Conservation (phyloP, 2,888 invertebrate genomes). For the Hipparchia semele region DNA sequence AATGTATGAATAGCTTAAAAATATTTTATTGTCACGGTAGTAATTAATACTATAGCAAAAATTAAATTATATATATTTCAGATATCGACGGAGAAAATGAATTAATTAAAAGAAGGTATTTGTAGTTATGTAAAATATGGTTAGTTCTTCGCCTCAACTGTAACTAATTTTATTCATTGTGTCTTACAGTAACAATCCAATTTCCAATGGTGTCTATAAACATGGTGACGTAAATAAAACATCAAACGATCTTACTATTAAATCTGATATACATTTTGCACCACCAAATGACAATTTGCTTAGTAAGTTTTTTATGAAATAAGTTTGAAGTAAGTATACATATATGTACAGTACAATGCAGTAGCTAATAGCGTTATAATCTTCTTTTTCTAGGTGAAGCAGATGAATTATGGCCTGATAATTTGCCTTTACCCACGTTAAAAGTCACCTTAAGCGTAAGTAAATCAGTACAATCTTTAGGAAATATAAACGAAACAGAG, state of each 20-base stretch:
- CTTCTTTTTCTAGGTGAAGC: slow-evolving; percentile 52
- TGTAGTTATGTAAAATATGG: not conserved
- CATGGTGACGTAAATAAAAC: slow-evolving; percentile 1
- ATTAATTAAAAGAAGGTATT: slow-evolving; percentile 3
- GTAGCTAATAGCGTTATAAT: not conserved
- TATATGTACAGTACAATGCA: not conserved
- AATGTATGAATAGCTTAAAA: too few relatives aligned
- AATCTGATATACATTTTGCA: slow-evolving; percentile 45
- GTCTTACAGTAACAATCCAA: not conserved
- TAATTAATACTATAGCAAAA: not conserved
- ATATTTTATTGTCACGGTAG: not conserved
- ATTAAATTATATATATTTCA: not conserved
- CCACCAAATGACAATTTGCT: slow-evolving; percentile 58
- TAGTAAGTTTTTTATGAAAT: slow-evolving; percentile 52
- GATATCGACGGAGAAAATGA: not conserved
- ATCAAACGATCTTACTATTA: slow-evolving; percentile 21
- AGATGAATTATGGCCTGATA: slow-evolving; percentile 69
- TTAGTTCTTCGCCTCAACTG: not conserved
- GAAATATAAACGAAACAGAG: slow-evolving; percentile 61
- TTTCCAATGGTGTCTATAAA: not conserved
- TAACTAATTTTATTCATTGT: not conserved
- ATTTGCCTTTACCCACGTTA: slow-evolving; percentile 46
- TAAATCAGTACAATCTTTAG: slow-evolving; percentile 66
- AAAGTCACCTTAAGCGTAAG: slow-evolving; percentile 59
- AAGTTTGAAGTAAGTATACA: not conserved